Evolutionary conservation across 2,888 invertebrate species (phyloP), one percentile per base, ranked within the genome.

Genomic region (Hoplodrina ambigua): DNA sequence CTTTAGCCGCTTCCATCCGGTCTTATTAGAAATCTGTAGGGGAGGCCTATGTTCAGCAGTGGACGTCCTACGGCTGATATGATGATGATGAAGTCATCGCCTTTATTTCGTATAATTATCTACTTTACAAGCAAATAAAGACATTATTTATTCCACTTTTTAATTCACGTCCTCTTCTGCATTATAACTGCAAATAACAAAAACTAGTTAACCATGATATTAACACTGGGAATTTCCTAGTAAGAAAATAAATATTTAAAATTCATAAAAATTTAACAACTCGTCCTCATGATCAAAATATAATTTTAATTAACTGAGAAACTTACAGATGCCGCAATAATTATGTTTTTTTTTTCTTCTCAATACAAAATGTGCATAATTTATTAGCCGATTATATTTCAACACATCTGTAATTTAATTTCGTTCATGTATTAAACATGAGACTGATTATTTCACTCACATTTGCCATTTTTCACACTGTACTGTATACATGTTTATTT

Each of bases 391-490:
- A 41, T 8, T 20, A 49, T 63, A 70, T 60, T 68, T 77, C 78
- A 77, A 72, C 64, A 57, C 46, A 33, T 65, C 25, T 53, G 33
- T 60, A 54, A 75, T 66, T 78, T 69, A 30, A 67, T 82, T 75
- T 79, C 57, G 57, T 61, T 72, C 61, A 72, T 80, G 69, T 66
- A 54, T 77, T 59, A 74, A 37, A 72, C 60, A 77, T 69, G 54
- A 79, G 58, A 13, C 8, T 56, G 60, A 61, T 50, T 61, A 62
- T 54, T 65, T 72, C 58, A 66, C 60, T 69, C 54, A 59, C 44
- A 52, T 64, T 57, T 20, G 63, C 50, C 10, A 76, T 69, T 66
- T 72, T 71, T 81, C 79, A 74, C 82, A 76, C 74, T 19, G 44
- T 60, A 20, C 20, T 41, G 53, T 41, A 50, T 50, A 52, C 55